Percentiles rank a stretch among this genome's conserved stretches.
phyloP scores from a whole-genome alignment of 2,113 vertebrate genomes.

The Condylura cristata region DNA sequence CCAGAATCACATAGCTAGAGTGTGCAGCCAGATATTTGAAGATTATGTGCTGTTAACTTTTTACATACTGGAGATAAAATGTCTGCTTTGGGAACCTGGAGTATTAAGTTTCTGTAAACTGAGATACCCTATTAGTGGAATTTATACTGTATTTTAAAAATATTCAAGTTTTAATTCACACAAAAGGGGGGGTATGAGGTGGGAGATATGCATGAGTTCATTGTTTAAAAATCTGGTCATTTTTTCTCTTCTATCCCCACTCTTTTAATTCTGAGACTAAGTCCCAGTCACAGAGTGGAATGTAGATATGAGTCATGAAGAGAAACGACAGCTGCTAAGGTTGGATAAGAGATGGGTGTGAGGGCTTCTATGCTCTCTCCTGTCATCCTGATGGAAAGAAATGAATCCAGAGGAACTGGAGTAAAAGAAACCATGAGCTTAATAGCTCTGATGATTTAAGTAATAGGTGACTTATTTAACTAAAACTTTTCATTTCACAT shows the following conservation, averaged over 20 bases:
- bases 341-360: not conserved
- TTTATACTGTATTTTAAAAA: not conserved
- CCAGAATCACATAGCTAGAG: not conserved
- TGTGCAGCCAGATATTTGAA: not conserved
- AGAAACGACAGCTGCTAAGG: not conserved
- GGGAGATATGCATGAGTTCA: not conserved
- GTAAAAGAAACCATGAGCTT: not conserved
- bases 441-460: not conserved
- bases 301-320: not conserved
- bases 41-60: not conserved
- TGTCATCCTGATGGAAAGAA: not conserved
- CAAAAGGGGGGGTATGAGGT: not conserved
- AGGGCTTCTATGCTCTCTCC: not conserved
- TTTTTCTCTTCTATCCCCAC: not conserved
- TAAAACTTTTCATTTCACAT: not conserved
- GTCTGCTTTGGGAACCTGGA: not conserved
- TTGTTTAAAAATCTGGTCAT: not conserved
- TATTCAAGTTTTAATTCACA: not conserved
- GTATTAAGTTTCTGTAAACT: not conserved
- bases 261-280: not conserved
- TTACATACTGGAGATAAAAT: not conserved
- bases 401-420: not conserved
- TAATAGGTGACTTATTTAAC: not conserved
- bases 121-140: not conserved
- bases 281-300: not conserved